phyloP scores from a whole-genome alignment of 2,113 vertebrate species.

The Onychostruthus taczanowskii region DNA sequence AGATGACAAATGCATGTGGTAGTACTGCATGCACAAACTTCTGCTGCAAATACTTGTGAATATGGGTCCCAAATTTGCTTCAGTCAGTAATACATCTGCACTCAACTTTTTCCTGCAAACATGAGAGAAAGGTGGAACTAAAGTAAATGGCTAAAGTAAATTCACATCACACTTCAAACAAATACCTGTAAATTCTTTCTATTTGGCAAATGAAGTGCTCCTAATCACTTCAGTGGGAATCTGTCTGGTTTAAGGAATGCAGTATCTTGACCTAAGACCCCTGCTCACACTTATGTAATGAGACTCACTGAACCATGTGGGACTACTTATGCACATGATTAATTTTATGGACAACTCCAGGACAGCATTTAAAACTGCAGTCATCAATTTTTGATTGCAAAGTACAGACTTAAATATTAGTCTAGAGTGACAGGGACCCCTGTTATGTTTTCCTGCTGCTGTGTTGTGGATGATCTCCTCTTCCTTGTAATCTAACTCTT shows the following conservation, averaged over 20 bases:
- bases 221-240: conserved; percentile 27
- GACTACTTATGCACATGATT: conserved; percentile 7
- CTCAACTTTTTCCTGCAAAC: neutral
- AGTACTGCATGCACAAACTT: neutral
- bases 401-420: neutral
- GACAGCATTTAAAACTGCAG: neutral
- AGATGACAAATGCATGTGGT: neutral
- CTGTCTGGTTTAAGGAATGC: conserved; percentile 46
- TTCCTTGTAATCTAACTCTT: neutral
- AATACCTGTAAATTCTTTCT: conserved; percentile 37
- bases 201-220: neutral
- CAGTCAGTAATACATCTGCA: neutral
- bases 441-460: neutral
- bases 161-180: conserved; percentile 22
- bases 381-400: neutral
- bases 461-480: neutral
- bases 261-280: conserved; percentile 28
- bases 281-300: neutral
- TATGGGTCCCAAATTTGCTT: neutral
- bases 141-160: neutral
- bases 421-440: neutral
- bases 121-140: neutral
- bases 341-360: neutral
- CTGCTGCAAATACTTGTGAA: neutral
- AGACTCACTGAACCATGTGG: conserved; percentile 30